A percentile compares a stretch with the other conserved stretches of the same genome.
Evolutionary conservation across 2,797 vertebrate species (phyloP).

Genomic region (Glyptemys insculpta): DNA sequence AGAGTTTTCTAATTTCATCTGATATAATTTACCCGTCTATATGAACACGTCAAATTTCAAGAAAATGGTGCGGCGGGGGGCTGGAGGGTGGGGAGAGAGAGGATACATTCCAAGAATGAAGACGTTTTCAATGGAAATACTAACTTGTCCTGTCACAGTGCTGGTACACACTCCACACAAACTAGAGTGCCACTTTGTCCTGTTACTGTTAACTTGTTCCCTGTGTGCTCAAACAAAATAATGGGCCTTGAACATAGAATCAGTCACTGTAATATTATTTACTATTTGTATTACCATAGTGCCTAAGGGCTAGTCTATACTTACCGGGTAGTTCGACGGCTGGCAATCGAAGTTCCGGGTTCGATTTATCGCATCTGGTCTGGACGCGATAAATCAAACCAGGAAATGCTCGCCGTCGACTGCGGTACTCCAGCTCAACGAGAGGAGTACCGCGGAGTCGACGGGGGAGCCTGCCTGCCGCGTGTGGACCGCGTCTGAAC

Average conservation of each 20-base stretch:
- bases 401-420: no score
- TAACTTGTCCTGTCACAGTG: background rate
- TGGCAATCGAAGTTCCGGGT: no score
- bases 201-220: background rate
- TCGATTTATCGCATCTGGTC: no score
- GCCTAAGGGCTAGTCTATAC: no score
- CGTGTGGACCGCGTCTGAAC: no score
- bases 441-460: no score
- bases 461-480: no score
- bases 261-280: background rate
- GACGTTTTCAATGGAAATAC: background rate
- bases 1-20: background rate
- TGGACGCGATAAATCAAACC: no score
- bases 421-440: no score
- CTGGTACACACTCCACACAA: background rate
- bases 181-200: background rate
- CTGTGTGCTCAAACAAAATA: background rate
- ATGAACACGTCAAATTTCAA: background rate
- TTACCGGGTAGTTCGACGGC: no score
- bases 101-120: background rate
- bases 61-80: background rate
- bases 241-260: fast-evolving
- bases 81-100: no score
- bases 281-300: no score
- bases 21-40: background rate